Base-by-base conservation (phyloP, 2,113 vertebrate genomes). In the Macroglossus sobrinus region DNA sequence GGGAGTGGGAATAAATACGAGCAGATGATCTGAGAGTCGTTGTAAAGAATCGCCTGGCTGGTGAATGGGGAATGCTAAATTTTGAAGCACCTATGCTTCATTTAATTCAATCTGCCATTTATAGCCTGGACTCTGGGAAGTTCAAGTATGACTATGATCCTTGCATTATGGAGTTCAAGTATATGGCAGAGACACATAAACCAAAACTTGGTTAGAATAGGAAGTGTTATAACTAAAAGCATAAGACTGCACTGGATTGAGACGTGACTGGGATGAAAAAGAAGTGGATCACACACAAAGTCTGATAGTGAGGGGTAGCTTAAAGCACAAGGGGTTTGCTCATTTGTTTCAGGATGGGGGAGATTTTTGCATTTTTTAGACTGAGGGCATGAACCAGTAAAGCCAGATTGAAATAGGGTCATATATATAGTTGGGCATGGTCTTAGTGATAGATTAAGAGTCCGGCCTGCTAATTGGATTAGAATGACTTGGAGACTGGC, bases 21-120 rank as follows among this genome's bases (percentile, higher is more conserved):
- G 76, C 26, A 4, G 7, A 1, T 1, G 24, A 4, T 4, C 9
- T 26, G 74, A 53, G 38, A 13, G 22, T 0, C 0, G 0, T 18
- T 1, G 0, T 45, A 19, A 63, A 63, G 64, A 7, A 1, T 19
- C 33, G 0, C 13, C 24, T 75, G 33, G 55, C 14, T 0, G 12
- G 35, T 9, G 7, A 33, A 4, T 1, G 10, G 45, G 21, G 15
- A n/a, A 2, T 10, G 30, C 38, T 21, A 35, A 18, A 14, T 30
- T 33, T 19, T 19, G n/a, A 69, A 64, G 91, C 45, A 9, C 64
- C 40, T 28, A 11, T 24, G 38, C 45, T n/a, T 26, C 24, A 3
- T 30, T 50, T 57, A 4, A n/a, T 47, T 66, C 22, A 15, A 4
- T 8, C 38, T 76, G 45, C 7, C 0, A 0, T 57, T 64, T 7